Evolutionary conservation across 2,888 invertebrate genomes (phyloP), one percentile per base, ranked within the genome.

Genomic region (Morpho helenor): DNA sequence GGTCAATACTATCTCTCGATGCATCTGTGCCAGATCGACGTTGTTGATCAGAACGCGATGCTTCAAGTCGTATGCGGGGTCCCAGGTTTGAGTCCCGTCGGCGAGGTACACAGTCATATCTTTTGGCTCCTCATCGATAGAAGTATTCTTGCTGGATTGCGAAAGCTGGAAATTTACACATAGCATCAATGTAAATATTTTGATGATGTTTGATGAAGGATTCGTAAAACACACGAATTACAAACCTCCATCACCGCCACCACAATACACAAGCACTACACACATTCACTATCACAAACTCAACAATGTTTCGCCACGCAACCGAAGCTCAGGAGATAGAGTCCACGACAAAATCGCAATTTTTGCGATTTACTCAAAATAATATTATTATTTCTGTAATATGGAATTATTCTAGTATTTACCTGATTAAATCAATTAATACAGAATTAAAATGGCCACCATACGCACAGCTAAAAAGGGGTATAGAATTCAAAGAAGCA

Each of bases 1-100:
- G 40, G 76, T 80, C 0, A 87, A 66, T 7, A 83, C 72, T 2
- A 87, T 77, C 63, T 87, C 87, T 10, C 80, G 66, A 10, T 81
- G 81, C 75, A 77, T 68, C 49, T 75, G 79, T n/a, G 78, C 73
- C 3, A 82, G 63, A 9, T 83, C 83, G 0, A 64, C 67, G 10
- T 83, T 81, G 51, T 72, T 80, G 44, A 84, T 67, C 0, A 77
- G 62, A 31, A 79, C 79, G 2, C 71, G 66, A 22, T 76, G 77
- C 48, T 76, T 80, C 60, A 71, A 57, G 68, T 59, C 44, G 31
- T 8, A 73, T 72, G 42, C 68, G 1, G 68, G 71, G 63, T 78
- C 77, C 81, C 81, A 82, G 42, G 81, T 79, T 58, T 74, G 75
- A 56, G 75, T 75, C 60, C 73, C 73, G 58, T 79, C 80, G 8